These are phyloP conservation scores for Podarcis muralis DNA, from an alignment of 2,113 vertebrate genomes.

Conservation along the genomic window DNA sequence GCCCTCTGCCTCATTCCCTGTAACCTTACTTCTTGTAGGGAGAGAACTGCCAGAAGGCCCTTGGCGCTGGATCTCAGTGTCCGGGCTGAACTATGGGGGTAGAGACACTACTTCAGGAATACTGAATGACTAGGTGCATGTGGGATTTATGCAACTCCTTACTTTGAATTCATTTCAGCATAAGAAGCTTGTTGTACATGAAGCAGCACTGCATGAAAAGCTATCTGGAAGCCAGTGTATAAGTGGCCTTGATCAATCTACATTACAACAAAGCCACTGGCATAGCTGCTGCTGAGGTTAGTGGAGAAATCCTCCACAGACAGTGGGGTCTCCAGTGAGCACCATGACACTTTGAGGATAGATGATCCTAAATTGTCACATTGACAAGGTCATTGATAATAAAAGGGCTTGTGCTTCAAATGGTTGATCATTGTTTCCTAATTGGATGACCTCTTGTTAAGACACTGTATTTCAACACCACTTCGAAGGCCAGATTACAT, in stretches of 20 bases:
- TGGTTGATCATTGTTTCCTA: neutral
- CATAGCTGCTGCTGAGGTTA: neutral
- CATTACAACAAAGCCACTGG: neutral
- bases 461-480: neutral
- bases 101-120: too few species aligned
- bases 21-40: too few species aligned
- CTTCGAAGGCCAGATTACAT: neutral
- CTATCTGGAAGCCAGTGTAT: neutral
- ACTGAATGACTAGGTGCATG: neutral
- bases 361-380: neutral
- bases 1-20: too few species aligned
- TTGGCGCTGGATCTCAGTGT: too few species aligned
- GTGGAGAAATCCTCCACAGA: neutral
- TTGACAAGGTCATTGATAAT: neutral
- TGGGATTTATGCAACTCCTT: neutral
- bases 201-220: neutral
- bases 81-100: too few species aligned
- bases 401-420: neutral
- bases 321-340: neutral
- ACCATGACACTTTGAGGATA: neutral
- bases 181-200: neutral
- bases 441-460: neutral
- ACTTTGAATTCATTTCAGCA: neutral
- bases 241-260: neutral
- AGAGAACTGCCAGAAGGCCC: too few species aligned